Base-by-base conservation (phyloP, 2,113 vertebrate species). In the Hiodon alosoides region DNA sequence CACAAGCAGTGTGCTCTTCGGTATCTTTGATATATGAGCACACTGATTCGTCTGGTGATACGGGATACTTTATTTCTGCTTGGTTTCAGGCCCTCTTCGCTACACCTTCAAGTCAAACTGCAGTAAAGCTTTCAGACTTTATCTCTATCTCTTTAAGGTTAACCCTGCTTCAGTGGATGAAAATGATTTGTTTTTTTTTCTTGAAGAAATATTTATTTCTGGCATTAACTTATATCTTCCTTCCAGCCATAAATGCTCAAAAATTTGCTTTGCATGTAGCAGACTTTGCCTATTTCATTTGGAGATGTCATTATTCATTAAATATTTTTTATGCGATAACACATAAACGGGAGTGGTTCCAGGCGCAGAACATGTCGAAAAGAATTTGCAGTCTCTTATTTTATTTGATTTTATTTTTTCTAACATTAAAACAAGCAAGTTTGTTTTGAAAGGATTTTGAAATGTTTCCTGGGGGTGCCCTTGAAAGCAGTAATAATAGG, bases 391-490 rank as follows among this genome's bases (percentile, higher is more conserved):
- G 88, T 86, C 72, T 72, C 87, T 88, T 84, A 84, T 90, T 92
- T 90, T 91, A 90, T 90, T 87, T 48, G 71, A 78, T 90, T 83
- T 58, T 60, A 59, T 71, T 50, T 71, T 10, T 71, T 71, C 60
- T 89, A 91, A 91, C 81, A 90, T 93, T 92, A 90, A 89, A 91
- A 90, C 86, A 91, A 94, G 88, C 93, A 91, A 92, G 90, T 93
- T 94, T 92, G 91, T 87, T 91, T 92, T 91, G 89, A 90, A 90
- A 79, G 86, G 84, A 76, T 83, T 89, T 31, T 31, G 31, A 31
- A 31, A 31, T 86, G 84, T 89, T 86, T 87, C 89, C 87, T 88
- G 91, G 90, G 91, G 89, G 90, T 88, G 89, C 86, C 87, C 88
- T 87, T 79, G 89, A 89, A 94, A 85, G 92, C 90, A 90, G 89